Percentiles rank a stretch among this genome's conserved stretches.
Conservation (phyloP, 2,113 vertebrate genomes). For the Ameiurus melas region DNA sequence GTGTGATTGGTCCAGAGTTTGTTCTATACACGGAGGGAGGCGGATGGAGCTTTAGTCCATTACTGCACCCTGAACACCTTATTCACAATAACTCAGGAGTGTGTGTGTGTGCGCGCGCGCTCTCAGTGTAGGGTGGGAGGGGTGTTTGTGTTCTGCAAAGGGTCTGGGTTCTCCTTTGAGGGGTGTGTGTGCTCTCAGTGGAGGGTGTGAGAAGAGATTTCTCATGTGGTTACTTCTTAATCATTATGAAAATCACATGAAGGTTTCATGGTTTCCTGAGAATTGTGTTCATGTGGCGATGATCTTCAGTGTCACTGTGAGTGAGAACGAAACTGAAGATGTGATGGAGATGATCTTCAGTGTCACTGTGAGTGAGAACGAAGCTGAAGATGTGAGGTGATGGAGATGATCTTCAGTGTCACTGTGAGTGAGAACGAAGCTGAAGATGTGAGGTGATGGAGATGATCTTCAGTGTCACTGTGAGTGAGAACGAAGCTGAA, state of each 20-base stretch:
- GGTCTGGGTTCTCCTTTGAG: neutral
- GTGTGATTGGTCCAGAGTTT: conserved; percentile 1
- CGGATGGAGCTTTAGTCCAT: no score
- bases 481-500: no score
- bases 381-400: neutral
- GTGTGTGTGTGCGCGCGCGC: neutral
- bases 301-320: no score
- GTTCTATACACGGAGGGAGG: neutral
- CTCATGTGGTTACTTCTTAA: neutral
- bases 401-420: no score
- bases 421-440: no score
- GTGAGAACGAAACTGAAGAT: neutral
- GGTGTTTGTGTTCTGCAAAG: neutral
- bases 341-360: no score
- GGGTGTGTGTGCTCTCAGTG: neutral
- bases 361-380: no score
- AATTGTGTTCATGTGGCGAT: neutral
- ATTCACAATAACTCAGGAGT: neutral
- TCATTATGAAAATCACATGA: neutral
- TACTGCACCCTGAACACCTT: neutral
- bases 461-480: neutral
- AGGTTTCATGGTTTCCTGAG: neutral
- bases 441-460: no score
- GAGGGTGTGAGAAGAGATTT: neutral
- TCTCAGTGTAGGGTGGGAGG: neutral